Conservation (phyloP, 2,797 vertebrate genomes). For the Syndactyla subalaris region DNA sequence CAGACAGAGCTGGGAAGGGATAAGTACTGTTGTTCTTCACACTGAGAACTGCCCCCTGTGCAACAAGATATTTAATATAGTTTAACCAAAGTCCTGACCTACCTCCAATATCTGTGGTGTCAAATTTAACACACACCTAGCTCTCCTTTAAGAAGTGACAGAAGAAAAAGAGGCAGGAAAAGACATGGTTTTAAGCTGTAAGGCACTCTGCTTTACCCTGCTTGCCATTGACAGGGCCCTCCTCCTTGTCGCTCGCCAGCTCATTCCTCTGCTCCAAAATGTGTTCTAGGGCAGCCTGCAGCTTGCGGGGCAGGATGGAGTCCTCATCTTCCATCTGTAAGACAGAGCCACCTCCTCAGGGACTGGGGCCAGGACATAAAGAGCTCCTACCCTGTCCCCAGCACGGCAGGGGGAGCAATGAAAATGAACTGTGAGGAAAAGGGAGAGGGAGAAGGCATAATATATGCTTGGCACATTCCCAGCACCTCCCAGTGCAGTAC, state of each 20-base stretch:
- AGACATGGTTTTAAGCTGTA: not conserved
- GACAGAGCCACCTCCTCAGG: constrained; percentile 21
- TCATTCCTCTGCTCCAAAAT: constrained; percentile 95
- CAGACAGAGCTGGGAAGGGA: not conserved
- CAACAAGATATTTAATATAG: not conserved
- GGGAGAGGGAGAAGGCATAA: not conserved
- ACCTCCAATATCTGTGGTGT: not conserved
- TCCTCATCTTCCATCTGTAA: constrained; percentile 96
- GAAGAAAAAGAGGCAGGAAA: not conserved
- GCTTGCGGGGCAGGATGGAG: constrained; percentile 95
- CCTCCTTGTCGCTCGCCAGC: constrained; percentile 87
- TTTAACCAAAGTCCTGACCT: not conserved
- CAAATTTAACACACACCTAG: not conserved
- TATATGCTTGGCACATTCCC: not conserved
- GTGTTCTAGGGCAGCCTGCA: constrained; percentile 93
- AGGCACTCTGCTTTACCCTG: constrained; percentile 61
- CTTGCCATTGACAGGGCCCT: constrained; percentile 77
- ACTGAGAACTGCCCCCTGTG: not conserved
- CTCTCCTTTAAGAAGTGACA: not conserved
- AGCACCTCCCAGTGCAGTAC: not conserved
- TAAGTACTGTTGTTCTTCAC: not conserved
- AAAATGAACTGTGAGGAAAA: not conserved
- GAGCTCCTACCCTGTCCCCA: not conserved
- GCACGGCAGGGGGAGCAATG: not conserved
- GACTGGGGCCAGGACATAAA: not conserved